Percentiles rank a stretch among this genome's conserved stretches.
These are phyloP conservation scores for Perodicticus potto DNA, from an alignment of 2,797 vertebrate genomes.

Conservation along the genomic window DNA sequence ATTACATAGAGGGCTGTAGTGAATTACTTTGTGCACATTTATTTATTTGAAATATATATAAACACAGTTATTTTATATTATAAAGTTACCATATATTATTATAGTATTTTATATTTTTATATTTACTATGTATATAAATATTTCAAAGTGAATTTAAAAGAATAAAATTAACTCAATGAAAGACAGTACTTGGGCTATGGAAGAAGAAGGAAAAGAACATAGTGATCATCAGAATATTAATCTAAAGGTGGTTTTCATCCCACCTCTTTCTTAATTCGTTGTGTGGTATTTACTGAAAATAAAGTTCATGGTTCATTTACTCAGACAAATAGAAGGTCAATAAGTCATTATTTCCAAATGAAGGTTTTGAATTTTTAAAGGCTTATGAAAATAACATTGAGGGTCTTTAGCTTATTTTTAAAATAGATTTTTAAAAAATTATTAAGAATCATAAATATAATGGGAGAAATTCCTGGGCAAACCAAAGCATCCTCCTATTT, in stretches of 20 bases:
- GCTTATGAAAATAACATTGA: not conserved
- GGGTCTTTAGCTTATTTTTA: not conserved
- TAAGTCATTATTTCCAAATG: not conserved
- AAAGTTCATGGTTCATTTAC: not conserved
- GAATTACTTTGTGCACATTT: not conserved
- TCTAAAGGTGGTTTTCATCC: not conserved
- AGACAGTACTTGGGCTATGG: not conserved
- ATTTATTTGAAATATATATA: too few species aligned
- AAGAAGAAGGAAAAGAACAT: not conserved
- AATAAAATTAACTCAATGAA: not conserved
- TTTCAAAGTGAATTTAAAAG: not conserved
- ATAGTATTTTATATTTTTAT: too few species aligned
- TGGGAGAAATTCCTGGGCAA: not conserved
- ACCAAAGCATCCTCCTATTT: not conserved
- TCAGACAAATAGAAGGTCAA: not conserved
- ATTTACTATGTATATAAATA: too few species aligned
- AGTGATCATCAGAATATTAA: not conserved
- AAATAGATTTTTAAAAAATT: not conserved
- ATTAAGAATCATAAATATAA: not conserved
- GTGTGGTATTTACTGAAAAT: not conserved
- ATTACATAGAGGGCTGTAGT: not conserved
- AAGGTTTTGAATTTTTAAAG: not conserved
- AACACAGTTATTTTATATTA: too few species aligned
- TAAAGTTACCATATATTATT: too few species aligned
- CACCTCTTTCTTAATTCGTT: not conserved